phyloP scores from a whole-genome alignment of 2,113 vertebrate genomes.

The Xerus inauris region DNA sequence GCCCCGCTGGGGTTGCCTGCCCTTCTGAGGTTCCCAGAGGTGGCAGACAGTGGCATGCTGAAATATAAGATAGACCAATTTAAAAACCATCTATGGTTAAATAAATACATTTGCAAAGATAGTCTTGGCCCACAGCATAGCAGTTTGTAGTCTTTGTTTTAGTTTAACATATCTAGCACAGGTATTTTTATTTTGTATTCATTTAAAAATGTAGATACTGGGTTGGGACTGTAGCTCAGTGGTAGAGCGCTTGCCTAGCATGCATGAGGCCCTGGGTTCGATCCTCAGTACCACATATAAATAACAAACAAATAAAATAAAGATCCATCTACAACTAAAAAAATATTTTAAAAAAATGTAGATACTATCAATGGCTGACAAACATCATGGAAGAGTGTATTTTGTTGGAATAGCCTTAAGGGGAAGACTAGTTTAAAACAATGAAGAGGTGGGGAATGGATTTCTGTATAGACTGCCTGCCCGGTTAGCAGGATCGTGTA shows the following conservation, averaged over 20 bases:
- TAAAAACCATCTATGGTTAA: not conserved
- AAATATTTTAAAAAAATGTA: constrained; percentile 5
- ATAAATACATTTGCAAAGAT: not conserved
- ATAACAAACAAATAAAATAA: too few species aligned
- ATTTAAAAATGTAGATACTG: not conserved
- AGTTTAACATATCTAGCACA: not conserved
- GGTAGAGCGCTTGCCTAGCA: too few species aligned
- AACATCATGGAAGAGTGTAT: not conserved
- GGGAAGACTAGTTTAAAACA: constrained; percentile 15
- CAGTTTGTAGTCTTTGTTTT: not conserved
- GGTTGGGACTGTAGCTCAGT: too few species aligned
- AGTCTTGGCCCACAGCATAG: not conserved
- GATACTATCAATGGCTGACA: not conserved
- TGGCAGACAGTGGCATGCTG: not conserved
- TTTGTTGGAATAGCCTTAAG: not conserved
- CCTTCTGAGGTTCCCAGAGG: not conserved
- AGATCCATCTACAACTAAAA: too few species aligned
- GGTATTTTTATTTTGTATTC: not conserved
- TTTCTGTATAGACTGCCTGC: not conserved
- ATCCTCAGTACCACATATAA: too few species aligned
- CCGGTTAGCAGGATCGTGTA: not conserved
- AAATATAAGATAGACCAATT: constrained; percentile 9
- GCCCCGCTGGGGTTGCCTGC: not conserved
- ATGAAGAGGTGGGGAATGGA: not conserved
- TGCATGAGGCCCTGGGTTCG: too few species aligned